Evolutionary conservation across 2,113 vertebrate genomes (phyloP), one percentile per base, ranked within the genome.

Genomic region (Axis porcinus): DNA sequence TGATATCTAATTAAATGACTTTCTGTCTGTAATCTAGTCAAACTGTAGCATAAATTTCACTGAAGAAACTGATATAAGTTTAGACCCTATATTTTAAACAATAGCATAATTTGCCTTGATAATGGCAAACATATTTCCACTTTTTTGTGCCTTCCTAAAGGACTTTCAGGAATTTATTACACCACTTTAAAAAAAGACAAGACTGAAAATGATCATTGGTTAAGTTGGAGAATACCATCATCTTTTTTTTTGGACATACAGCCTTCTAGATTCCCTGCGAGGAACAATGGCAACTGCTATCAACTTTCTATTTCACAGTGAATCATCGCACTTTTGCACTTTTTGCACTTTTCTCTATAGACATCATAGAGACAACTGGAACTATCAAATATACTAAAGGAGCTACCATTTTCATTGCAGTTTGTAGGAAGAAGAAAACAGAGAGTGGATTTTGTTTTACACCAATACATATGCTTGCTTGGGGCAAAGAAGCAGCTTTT

Each of bases 61-160:
- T 74, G 7, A 97, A 97, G 43, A 95, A 95, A 96, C 9, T 52
- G 17, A 96, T 91, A 36, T 81, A 83, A 54, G 25, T 74, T 91
- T 89, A 93, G 60, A 50, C 23, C 90, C 45, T 82, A 57, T 36
- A 36, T 87, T 92, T 94, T 95, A 95, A 89, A 78, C n/a, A 78
- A 25, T 40, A 94, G n/a, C 28, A 91, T 55, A 62, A 93, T 96
- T 84, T 93, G 25, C 28, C 76, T 92, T 86, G 47, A 40, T 97
- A 91, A 76, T 76, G 82, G 54, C 13, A 96, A 96, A 97, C 9
- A 95, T 52, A 76, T 55, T 45, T 86, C 43, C 55, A 78, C 7
- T 6, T 92, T 47, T 55, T 85, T 86, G 85, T 83, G 28, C 6
- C 21, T 96, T 76, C 55, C n/a, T 79, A 64, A 78, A 84, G 78